Evolutionary conservation across 2,797 vertebrate genomes (phyloP), one percentile per base, ranked within the genome.

Genomic region (Chaunax sp.): DNA sequence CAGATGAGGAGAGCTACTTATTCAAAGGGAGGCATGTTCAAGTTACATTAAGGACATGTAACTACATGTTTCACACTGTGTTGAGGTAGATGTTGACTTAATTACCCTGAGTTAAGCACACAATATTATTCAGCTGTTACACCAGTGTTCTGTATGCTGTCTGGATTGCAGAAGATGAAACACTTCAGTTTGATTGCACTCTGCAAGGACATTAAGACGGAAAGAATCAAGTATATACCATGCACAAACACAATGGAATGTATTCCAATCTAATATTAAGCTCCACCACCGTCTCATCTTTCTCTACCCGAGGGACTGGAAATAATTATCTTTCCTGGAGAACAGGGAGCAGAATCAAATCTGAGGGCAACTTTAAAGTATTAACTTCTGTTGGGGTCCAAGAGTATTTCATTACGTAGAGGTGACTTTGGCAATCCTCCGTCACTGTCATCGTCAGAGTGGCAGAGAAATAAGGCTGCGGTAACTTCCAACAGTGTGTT

Each of bases 271-370:
- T 55, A 68, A 54, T 69, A 46, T 64, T 57, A 60, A 59, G 64
- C 55, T 67, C 38, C 40, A 53, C 22, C 57, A 56, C 45, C 60
- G 53, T 78, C 69, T 81, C 60, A 79, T 89, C 63, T 73, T 64
- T 64, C 18, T n/a, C 77, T 37, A 73, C 77, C 82, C 69, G 59
- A 61, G 84, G 81, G 78, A 69, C 52, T 78, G 64, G 60, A 73
- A 25, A 67, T 78, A 85, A 87, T 89, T 79, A 80, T 74, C 59
- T 81, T 84, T 79, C 55, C 56, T 37, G 51, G 26, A 75, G 72
- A 81, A 72, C 52, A 41, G 51, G 26, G 63, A 74, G 63, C 53
- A 74, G 20, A 70, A 77, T 79, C 60, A 75, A 69, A 78, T 83
- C 75, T 64, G 28, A 69, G 12, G 55, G 43, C 50, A 61, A 64